phyloP scores from a whole-genome alignment of 2,888 invertebrate genomes.

The Aleiodes alternator region DNA sequence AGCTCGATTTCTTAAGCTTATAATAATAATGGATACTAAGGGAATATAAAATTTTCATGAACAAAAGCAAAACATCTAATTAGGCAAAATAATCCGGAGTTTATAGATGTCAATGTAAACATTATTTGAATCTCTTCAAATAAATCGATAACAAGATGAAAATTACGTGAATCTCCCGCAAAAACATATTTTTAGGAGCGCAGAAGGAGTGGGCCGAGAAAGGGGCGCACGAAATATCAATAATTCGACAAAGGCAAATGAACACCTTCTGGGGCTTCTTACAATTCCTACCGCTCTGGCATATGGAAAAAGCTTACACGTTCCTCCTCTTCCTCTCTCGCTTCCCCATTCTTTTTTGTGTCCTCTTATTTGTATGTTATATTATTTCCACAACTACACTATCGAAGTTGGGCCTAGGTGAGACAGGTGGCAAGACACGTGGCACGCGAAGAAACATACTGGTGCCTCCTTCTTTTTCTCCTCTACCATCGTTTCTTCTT shows the following conservation, averaged over 20 bases:
- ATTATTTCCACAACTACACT: conserved; percentile 9
- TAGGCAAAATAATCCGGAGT: not conserved
- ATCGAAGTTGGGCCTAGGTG: conserved; percentile 42
- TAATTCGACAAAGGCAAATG: too few relatives aligned
- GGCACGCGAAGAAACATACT: conserved; percentile 53
- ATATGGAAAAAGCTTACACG: too few relatives aligned
- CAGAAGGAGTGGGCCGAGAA: too few relatives aligned
- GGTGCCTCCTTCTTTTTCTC: conserved; percentile 34
- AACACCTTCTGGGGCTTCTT: too few relatives aligned
- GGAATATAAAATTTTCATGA: not conserved
- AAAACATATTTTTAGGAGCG: not conserved
- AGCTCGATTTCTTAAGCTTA: too few relatives aligned
- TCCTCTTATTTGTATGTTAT: not conserved
- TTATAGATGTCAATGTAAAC: conserved; percentile 8
- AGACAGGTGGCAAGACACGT: conserved; percentile 58
- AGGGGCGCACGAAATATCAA: too few relatives aligned
- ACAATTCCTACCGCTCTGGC: too few relatives aligned
- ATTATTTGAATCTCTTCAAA: conserved; percentile 8
- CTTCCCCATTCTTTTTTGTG: too few relatives aligned
- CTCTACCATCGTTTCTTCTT: conserved; percentile 4
- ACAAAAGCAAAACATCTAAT: not conserved
- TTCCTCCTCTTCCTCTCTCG: too few relatives aligned
- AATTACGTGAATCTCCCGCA: not conserved
- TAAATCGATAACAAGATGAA: conserved; percentile 7
- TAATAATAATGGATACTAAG: not conserved